Percentiles rank a stretch among this genome's conserved stretches.
Conservation (phyloP, 2,797 vertebrate species). For the Hafferia zeledoni region DNA sequence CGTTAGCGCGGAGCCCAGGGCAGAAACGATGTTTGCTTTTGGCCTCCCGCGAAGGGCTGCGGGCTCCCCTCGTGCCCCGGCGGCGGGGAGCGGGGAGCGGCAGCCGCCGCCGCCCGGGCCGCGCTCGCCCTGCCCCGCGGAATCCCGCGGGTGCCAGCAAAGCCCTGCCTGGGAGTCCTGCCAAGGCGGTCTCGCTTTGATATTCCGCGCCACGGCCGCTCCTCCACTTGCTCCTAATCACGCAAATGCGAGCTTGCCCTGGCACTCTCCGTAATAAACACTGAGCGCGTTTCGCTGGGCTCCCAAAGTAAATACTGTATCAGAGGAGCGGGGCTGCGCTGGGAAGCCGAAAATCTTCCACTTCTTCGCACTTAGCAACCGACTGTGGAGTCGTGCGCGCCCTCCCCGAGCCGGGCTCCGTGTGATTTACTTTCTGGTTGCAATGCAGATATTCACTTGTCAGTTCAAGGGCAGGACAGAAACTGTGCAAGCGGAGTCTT, state of each 20-base stretch:
- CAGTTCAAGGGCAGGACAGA: constrained; percentile 84
- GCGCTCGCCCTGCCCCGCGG: constrained; percentile 28
- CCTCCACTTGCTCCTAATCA: constrained; percentile 53
- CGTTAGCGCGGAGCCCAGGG: background rate
- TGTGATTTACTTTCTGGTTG: constrained; percentile 67
- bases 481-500: constrained; percentile 74
- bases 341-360: constrained; percentile 41
- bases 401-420: constrained; percentile 34
- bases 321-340: background rate
- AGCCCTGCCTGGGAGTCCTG: constrained; percentile 67
- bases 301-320: constrained; percentile 35
- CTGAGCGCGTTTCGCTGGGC: background rate
- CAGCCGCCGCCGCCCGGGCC: constrained; percentile 4
- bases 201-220: constrained; percentile 66
- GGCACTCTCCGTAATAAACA: constrained; percentile 39
- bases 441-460: constrained; percentile 74
- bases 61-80: background rate
- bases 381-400: background rate
- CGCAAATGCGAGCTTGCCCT: constrained; percentile 52
- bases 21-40: background rate
- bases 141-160: constrained; percentile 49
- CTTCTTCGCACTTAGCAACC: constrained; percentile 65
- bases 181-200: constrained; percentile 71
- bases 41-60: background rate
- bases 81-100: background rate